Conservation (phyloP, 2,113 vertebrate genomes). For the Xyliphius kryptos region DNA sequence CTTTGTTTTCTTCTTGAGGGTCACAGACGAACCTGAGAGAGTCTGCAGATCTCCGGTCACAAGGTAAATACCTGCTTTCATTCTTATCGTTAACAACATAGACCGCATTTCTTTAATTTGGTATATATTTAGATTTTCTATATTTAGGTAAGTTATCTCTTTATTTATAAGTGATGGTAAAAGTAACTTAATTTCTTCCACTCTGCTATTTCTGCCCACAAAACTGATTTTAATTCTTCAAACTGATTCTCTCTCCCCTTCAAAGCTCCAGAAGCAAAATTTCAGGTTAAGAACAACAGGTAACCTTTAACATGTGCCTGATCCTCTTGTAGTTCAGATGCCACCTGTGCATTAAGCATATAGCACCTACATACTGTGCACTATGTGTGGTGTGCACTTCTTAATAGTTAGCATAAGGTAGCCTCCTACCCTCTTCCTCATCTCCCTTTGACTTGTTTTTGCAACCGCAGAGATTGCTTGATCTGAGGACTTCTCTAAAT, state of each 20-base stretch:
- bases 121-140: not conserved
- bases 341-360: conserved; percentile 16
- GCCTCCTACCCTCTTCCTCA: conserved; percentile 9
- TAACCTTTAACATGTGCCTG: conserved; percentile 48
- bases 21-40: conserved; percentile 98
- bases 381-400: conserved; percentile 26
- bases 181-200: too few relatives aligned
- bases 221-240: conserved; percentile 24
- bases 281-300: conserved; percentile 61
- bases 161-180: too few relatives aligned
- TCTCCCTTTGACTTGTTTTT: conserved; percentile 13
- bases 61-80: conserved; percentile 64
- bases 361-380: conserved; percentile 21
- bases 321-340: conserved; percentile 22
- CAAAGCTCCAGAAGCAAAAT: conserved; percentile 45
- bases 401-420: conserved; percentile 3
- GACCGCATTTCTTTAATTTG: too few relatives aligned
- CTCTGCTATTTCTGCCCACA: conserved; percentile 12
- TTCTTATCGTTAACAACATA: too few relatives aligned
- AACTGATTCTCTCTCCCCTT: conserved; percentile 35
- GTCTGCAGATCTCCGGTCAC: conserved; percentile 94
- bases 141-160: not conserved
- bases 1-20: conserved; percentile 66
- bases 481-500: conserved; percentile 1
- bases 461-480: conserved; percentile 20